Evolutionary conservation across 1,140 invertebrate genomes (phyloP).

Genomic region (Trachelipus rathkii): DNA sequence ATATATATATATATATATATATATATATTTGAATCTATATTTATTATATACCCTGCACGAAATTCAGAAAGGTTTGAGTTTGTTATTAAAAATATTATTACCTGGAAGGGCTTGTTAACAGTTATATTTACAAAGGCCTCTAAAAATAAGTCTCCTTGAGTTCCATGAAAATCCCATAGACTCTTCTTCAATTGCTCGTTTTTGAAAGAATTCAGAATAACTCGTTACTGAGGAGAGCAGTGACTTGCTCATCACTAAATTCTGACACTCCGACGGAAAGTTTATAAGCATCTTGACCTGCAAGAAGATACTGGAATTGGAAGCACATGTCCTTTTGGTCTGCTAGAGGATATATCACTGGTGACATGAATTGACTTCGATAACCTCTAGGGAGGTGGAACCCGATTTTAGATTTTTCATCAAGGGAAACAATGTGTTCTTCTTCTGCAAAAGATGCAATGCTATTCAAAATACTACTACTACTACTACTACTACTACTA

Average conservation of each 20-base stretch:
- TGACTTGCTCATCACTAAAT: not conserved
- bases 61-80: too few species aligned
- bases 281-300: slow-evolving; percentile 4
- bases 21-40: too few species aligned
- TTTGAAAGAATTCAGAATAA: not conserved
- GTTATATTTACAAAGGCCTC: not conserved
- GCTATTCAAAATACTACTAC: too few species aligned
- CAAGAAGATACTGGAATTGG: not conserved
- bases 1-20: too few species aligned
- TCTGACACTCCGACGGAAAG: not conserved
- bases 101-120: not conserved
- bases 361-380: not conserved
- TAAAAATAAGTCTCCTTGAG: not conserved
- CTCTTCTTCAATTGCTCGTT: not conserved
- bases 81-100: not conserved
- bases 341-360: not conserved
- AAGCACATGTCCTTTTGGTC: not conserved
- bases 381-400: not conserved
- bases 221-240: too few species aligned
- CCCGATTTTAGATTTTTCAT: not conserved
- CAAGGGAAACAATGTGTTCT: not conserved
- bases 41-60: too few species aligned
- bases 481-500: too few species aligned
- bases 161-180: not conserved
- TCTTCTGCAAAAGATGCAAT: not conserved